These are phyloP conservation scores for Abscondita cerata DNA, from an alignment of 2,888 invertebrate species.

Conservation along the genomic window DNA sequence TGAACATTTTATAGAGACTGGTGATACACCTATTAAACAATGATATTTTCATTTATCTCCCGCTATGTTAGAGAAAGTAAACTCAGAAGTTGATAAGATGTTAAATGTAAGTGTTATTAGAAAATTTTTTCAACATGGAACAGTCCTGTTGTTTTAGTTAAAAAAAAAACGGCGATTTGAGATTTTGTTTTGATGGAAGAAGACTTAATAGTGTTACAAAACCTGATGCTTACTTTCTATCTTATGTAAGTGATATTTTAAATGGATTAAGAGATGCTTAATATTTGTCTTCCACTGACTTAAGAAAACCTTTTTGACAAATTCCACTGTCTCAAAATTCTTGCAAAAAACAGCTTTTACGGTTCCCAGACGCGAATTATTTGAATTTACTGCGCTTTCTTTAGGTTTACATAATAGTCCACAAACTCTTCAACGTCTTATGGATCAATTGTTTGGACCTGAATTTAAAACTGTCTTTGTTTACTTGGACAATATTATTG, in stretches of 20 bases:
- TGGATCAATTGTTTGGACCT: conserved; percentile 34
- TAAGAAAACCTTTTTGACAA: conserved; percentile 41
- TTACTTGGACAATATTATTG: conserved; percentile 43
- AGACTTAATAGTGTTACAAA: conserved; percentile 41
- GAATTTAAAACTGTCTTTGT: conserved; percentile 24
- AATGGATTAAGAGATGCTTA: conserved; percentile 36
- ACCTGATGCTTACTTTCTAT: conserved; percentile 43
- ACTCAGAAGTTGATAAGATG: conserved; percentile 18
- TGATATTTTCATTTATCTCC: too few species aligned
- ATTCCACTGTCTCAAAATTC: conserved; percentile 37
- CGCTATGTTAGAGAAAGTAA: conserved; percentile 4
- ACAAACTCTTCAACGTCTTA: conserved; percentile 34
- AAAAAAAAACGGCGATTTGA: conserved; percentile 37
- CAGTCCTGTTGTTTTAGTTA: conserved; percentile 26
- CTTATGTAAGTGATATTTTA: conserved; percentile 39
- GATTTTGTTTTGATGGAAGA: conserved; percentile 44
- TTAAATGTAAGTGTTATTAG: not conserved
- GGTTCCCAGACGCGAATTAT: conserved; percentile 44
- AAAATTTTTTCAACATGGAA: conserved; percentile 35
- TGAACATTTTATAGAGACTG: conserved; percentile 22
- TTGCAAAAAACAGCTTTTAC: conserved; percentile 46
- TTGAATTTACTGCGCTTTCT: conserved; percentile 40
- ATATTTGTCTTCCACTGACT: conserved; percentile 40
- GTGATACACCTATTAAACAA: conserved; percentile 34
- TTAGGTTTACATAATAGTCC: conserved; percentile 39